Evolutionary conservation across 2,888 invertebrate genomes (phyloP).

Genomic region (Agrotis ipsilon): DNA sequence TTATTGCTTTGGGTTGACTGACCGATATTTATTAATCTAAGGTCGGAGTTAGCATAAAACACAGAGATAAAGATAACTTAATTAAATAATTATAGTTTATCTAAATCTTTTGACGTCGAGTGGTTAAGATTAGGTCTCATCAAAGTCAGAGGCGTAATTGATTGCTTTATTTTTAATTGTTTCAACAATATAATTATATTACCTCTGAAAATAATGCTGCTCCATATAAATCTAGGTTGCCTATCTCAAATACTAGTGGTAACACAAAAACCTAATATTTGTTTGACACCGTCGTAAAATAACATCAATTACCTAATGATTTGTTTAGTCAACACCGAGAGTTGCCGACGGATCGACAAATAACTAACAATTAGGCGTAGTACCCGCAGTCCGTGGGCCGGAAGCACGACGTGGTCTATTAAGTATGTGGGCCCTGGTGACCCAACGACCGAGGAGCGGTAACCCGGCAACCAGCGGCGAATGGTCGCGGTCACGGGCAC

Average conservation of each 20-base stretch:
- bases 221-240: slow-evolving; percentile 26
- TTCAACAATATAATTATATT: not conserved
- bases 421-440: slow-evolving; percentile 13
- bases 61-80: not conserved
- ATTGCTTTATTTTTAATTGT: slow-evolving; percentile 1
- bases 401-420: slow-evolving; percentile 46
- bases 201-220: not conserved
- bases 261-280: slow-evolving; percentile 12
- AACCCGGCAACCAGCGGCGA: slow-evolving; percentile 17
- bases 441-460: slow-evolving; percentile 2
- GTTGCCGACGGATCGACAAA: not conserved
- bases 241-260: slow-evolving; percentile 15
- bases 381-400: slow-evolving; percentile 7
- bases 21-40: not conserved
- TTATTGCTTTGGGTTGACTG: not conserved
- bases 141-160: not conserved
- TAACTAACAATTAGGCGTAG: slow-evolving; percentile 40
- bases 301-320: slow-evolving; percentile 28
- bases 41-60: no score
- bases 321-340: slow-evolving; percentile 16
- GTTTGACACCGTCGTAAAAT: not conserved
- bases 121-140: not conserved
- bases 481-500: slow-evolving; percentile 30
- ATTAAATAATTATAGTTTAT: not conserved
- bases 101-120: not conserved